Conservation (phyloP, 2,888 invertebrate species). For the Uloborus plumipes region DNA sequence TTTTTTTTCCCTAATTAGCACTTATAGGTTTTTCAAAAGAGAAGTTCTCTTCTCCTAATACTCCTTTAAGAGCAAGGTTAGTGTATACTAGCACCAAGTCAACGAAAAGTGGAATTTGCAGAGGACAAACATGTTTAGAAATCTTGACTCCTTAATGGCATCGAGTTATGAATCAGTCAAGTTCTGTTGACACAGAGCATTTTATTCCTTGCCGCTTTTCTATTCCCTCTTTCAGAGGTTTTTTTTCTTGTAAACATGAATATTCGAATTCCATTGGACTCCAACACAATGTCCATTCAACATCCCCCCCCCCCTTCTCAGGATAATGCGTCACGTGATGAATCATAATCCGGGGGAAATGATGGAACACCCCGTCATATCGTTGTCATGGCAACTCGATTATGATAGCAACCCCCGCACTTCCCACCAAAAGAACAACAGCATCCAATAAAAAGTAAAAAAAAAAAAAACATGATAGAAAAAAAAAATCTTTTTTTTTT, state of each 20-base stretch:
- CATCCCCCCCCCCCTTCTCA: conserved; percentile 28
- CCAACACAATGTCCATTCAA: conserved; percentile 42
- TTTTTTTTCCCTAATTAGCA: too few relatives aligned
- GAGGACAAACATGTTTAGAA: too few relatives aligned
- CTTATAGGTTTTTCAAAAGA: too few relatives aligned
- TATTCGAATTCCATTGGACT: conserved; percentile 47
- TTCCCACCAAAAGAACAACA: conserved; percentile 59
- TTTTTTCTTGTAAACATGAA: conserved; percentile 25
- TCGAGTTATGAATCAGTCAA: too few relatives aligned
- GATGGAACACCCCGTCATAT: conserved; percentile 63
- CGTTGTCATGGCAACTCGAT: conserved; percentile 59
- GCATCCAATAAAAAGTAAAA: conserved; percentile 2
- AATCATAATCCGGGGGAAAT: conserved; percentile 63
- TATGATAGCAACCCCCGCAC: conserved; percentile 53
- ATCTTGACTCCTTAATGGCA: too few relatives aligned
- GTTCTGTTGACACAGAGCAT: too few relatives aligned
- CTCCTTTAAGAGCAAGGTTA: too few relatives aligned
- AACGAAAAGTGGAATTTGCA: too few relatives aligned
- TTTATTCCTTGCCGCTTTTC: too few relatives aligned
- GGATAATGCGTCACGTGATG: conserved; percentile 61
- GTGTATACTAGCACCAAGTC: too few relatives aligned
- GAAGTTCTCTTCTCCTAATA: too few relatives aligned
- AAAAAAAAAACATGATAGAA: neutral
- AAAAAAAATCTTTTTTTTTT: conserved; percentile 11
- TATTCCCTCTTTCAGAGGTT: neutral